Evolutionary conservation across 53 echinoderm and acorn worm species (phyloP).

Genomic region (Pentamera pediparva): DNA sequence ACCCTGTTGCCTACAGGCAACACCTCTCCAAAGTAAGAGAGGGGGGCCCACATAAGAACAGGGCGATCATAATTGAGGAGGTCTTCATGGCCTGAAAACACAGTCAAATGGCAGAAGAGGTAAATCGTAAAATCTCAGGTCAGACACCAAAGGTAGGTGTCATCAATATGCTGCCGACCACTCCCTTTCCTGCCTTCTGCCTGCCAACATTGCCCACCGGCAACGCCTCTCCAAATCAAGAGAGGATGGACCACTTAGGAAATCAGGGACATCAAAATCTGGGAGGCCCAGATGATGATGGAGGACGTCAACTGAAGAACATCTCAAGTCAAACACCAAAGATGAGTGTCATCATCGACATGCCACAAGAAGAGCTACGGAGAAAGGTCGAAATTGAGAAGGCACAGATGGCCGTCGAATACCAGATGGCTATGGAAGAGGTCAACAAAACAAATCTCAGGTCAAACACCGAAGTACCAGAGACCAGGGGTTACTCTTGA

Average conservation of each 20-base stretch:
- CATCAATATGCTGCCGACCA: no score
- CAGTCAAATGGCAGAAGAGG: no score
- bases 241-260: constrained; percentile 56
- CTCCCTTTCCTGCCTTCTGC: no score
- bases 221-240: no score
- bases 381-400: constrained; percentile 79
- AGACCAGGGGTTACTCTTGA: no score
- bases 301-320: constrained; percentile 76
- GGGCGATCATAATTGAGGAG: no score
- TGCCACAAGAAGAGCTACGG: constrained; percentile 60
- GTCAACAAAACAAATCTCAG: constrained; percentile 60
- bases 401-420: constrained; percentile 71
- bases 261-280: constrained; percentile 74
- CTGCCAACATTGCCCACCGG: no score
- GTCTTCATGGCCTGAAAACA: no score
- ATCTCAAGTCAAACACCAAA: constrained; percentile 40
- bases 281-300: constrained; percentile 80
- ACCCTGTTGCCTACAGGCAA: no score
- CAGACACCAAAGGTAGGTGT: not conserved
- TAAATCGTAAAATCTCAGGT: not conserved
- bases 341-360: not conserved
- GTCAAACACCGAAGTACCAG: constrained; percentile 33
- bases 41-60: no score
- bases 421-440: constrained; percentile 82
- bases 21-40: no score